Base-by-base conservation (phyloP, 2,888 invertebrate species). In the Cryptus armator region DNA sequence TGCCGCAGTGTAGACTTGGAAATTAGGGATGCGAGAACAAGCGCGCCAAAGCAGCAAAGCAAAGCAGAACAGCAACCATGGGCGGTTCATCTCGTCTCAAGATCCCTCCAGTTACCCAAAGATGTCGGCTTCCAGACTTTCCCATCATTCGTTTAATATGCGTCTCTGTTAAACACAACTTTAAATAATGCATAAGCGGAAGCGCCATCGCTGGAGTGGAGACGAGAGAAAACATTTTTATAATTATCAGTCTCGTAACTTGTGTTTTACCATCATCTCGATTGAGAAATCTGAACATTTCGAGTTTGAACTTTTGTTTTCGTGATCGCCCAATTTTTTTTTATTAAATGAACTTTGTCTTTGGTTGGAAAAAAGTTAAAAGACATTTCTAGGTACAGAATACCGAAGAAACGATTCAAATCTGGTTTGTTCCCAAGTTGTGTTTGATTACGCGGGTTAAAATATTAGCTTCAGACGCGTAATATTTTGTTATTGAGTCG, bases 1-100 rank as follows among this genome's bases (percentile, higher is more conserved):
- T 86, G 77, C 79, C 79, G 85, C 77, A 79, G 87, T 86, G 85
- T 84, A 88, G 89, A 90, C 90, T 91, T 89, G 89, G 90, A 90
- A 92, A 91, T 91, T 91, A 90, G 89, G 88, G 87, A 82, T 88
- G 85, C 53, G 32, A 37, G 76, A 64, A 71, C 70, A 24, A 71
- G 79, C 68, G 24, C 51, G 46, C 59, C 70, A 29, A 53, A 79
- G 78, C 48, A 46, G n/a, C 48, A 37, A n/a, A 43, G 44, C 75
- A 53, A 53, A 79, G 62, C 76, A 67, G 48, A 67, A 59, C 43
- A 43, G 66, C 29, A 24, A 56, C 37, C 9, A 29, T 14, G 66
- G 48, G 66, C 56, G 68, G 75, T 48, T 75, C 46, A 43, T 59
- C 16, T 64, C 51, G 43, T 76, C 59, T 66, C 59, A 56, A 68